Base-by-base conservation (phyloP, 2,113 vertebrate genomes). In the Rynchops niger region DNA sequence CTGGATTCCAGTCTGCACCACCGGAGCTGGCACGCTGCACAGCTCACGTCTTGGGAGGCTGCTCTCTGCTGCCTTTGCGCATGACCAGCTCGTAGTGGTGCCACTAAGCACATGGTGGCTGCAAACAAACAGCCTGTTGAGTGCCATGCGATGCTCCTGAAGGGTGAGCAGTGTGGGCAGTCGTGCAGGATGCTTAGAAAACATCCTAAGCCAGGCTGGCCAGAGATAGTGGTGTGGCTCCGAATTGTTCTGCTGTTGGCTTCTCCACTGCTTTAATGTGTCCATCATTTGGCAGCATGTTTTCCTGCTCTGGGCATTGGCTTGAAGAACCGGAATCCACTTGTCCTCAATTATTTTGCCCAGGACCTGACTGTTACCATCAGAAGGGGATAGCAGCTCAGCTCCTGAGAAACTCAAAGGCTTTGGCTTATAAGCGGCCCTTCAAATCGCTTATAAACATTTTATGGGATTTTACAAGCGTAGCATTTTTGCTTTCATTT, bases 401-500 rank as follows among this genome's bases (percentile, higher is more conserved):
- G 36, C 72, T 91, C 88, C 49, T 65, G 78, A 76, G 77, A 90
- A 94, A 84, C 50, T 67, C 38, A 53, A 69, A 72, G 30, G 15
- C 56, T 93, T 79, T 94, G 45, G 36, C 17, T 61, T 42, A 26
- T 38, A 70, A 86, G 56, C 26, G 15, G 30, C 42, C 45, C 56
- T 87, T 94, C n/a, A 88, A 47, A 84, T 80, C 25, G 66, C 58
- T 80, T 84, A 12, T 42, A 62, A 96, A 49, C 34, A 32, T 72
- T 21, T 56, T 26, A 61, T 0, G 43, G 45, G 79, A 53, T 91
- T 95, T 97, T 93, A 73, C 42, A 93, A 22, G 65, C 0, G 0
- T 82, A 56, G 30, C 14, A 18, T 52, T 90, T 95, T 93, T 79
- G 23, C n/a, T 94, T 95, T 97, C 21, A 16, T 56, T 97, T 89